Evolutionary conservation across 64 coral and sea anemone species (phyloP).

Genomic region (Montipora cactus): DNA sequence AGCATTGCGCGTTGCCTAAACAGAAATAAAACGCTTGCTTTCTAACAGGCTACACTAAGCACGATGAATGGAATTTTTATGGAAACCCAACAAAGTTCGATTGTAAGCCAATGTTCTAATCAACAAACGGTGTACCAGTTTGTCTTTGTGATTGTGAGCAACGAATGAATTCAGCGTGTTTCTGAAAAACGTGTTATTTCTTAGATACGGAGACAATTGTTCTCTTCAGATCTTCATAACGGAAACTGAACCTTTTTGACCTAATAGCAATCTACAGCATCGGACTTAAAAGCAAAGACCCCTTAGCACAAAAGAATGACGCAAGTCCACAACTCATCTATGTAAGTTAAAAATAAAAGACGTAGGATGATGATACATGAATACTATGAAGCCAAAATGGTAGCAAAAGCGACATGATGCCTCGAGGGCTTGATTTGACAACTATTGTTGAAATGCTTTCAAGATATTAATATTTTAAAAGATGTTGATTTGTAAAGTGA

Average conservation of each 20-base stretch:
- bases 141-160: constrained; percentile 5
- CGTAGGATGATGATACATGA: constrained; percentile 8
- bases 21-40: constrained; percentile 15
- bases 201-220: constrained; percentile 41
- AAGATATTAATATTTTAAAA: constrained; percentile 67
- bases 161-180: not conserved
- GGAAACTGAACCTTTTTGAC: constrained; percentile 16
- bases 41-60: not conserved
- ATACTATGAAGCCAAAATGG: constrained; percentile 34
- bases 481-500: constrained; percentile 64
- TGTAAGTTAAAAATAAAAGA: not conserved
- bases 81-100: not conserved
- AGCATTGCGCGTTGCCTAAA: not conserved
- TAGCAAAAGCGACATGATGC: constrained; percentile 19
- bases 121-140: not conserved
- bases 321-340: not conserved
- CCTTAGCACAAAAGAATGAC: not conserved
- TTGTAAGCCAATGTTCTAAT: not conserved
- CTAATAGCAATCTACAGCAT: constrained; percentile 30
- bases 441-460: constrained; percentile 58
- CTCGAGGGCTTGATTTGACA: constrained; percentile 54
- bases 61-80: not conserved
- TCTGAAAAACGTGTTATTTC: constrained; percentile 47
- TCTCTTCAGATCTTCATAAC: constrained; percentile 30
- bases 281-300: not conserved